Evolutionary conservation across 1,140 invertebrate species (phyloP).

Genomic region (Heterodera schachtii): DNA sequence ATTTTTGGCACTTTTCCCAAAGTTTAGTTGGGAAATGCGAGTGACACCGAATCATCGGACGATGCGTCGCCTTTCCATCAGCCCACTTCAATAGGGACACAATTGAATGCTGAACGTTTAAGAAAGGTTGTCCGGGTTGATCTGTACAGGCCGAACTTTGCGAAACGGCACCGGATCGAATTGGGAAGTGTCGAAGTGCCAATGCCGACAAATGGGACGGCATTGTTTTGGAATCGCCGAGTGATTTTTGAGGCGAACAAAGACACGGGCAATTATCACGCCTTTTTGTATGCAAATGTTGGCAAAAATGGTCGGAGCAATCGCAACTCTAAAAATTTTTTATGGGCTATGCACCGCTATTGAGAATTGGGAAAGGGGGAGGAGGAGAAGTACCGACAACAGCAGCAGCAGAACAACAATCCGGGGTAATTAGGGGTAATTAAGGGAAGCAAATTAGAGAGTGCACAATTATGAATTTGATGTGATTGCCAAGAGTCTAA

Average conservation of each 20-base stretch:
- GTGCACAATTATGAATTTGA: too few species aligned
- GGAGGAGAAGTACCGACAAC: not conserved
- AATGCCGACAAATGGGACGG: too few species aligned
- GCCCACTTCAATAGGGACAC: constrained; percentile 30
- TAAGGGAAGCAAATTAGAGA: too few species aligned
- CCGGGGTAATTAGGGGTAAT: too few species aligned
- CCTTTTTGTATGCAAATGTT: not conserved
- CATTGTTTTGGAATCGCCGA: not conserved
- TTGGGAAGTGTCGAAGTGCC: not conserved
- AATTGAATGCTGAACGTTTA: not conserved
- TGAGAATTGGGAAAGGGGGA: not conserved
- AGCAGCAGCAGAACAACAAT: not conserved
- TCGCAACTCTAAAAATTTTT: not conserved
- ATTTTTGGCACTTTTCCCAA: too few species aligned
- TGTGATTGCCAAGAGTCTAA: too few species aligned
- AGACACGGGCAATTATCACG: constrained; percentile 2
- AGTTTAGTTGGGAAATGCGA: too few species aligned
- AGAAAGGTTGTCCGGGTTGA: not conserved
- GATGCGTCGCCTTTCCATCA: constrained; percentile 40
- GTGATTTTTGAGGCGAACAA: not conserved
- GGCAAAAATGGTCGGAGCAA: not conserved
- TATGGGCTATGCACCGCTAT: not conserved
- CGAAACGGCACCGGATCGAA: not conserved
- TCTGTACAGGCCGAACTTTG: not conserved
- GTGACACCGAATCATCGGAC: not conserved